phyloP scores from a whole-genome alignment of 1,140 invertebrate species.

The Maniola jurtina region DNA sequence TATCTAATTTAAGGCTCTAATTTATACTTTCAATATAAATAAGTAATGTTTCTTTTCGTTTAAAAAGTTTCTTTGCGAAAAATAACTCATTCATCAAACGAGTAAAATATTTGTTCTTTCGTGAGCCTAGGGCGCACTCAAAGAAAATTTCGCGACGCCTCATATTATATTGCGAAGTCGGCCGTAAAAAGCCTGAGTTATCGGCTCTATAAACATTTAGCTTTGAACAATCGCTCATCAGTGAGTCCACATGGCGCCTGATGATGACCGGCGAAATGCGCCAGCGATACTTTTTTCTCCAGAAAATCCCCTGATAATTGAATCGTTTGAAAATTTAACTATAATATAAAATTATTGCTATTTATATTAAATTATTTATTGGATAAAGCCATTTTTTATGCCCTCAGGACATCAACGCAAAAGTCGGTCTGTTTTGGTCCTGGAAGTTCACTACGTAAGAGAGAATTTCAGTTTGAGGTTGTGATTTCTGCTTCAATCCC shows the following conservation, averaged over 20 bases:
- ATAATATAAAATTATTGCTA: too few species aligned
- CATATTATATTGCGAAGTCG: slow-evolving; percentile 69
- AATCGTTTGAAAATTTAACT: too few species aligned
- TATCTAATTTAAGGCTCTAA: too few species aligned
- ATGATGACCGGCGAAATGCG: slow-evolving; percentile 55
- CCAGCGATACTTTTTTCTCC: slow-evolving; percentile 38
- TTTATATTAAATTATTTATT: too few species aligned
- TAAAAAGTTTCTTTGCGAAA: neutral
- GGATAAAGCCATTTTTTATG: too few species aligned
- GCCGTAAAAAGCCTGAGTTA: slow-evolving; percentile 69
- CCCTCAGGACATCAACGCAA: too few species aligned
- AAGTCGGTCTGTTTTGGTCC: too few species aligned
- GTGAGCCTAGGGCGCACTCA: slow-evolving; percentile 45
- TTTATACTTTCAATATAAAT: neutral
- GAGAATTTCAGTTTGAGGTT: too few species aligned
- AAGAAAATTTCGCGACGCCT: slow-evolving; percentile 62
- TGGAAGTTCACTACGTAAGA: too few species aligned
- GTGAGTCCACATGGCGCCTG: slow-evolving; percentile 67
- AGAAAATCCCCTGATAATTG: too few species aligned
- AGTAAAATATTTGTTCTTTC: slow-evolving; percentile 21
- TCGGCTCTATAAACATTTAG: slow-evolving; percentile 67
- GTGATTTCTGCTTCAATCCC: too few species aligned
- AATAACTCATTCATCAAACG: neutral
- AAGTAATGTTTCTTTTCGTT: neutral
- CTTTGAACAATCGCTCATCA: slow-evolving; percentile 62